These are phyloP conservation scores for Philotrypesis tridentata DNA, from an alignment of 1,140 invertebrate species.

Conservation along the genomic window DNA sequence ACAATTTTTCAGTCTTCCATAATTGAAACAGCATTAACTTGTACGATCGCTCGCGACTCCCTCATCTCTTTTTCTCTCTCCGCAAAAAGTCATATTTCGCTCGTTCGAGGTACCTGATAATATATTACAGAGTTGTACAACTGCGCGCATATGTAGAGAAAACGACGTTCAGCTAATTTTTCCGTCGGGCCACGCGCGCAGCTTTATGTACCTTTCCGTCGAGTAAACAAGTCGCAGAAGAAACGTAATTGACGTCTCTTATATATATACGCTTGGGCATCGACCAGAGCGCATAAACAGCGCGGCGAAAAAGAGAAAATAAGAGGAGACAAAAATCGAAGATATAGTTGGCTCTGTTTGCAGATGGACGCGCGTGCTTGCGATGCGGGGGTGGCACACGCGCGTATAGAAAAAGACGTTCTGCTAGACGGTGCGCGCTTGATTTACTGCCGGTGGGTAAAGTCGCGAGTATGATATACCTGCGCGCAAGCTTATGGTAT, in stretches of 20 bases:
- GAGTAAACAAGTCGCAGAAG: not conserved
- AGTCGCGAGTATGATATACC: too few species aligned
- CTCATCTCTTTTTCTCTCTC: not conserved
- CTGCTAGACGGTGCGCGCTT: not conserved
- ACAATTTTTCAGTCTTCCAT: not conserved
- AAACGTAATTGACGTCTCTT: slow-evolving; percentile 23
- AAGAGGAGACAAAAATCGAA: not conserved
- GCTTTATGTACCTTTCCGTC: not conserved
- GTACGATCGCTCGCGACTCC: not conserved
- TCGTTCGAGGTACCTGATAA: too few species aligned
- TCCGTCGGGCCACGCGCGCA: too few species aligned
- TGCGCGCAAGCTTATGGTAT: too few species aligned
- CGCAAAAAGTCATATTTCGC: not conserved
- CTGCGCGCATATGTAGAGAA: not conserved
- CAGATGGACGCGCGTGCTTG: not conserved
- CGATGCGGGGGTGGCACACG: not conserved
- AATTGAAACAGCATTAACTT: not conserved
- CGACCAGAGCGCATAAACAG: not conserved
- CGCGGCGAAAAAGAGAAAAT: not conserved
- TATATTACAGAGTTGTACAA: too few species aligned
- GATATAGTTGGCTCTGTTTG: not conserved
- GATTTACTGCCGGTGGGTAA: slow-evolving; percentile 27
- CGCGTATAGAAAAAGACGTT: slow-evolving; percentile 15
- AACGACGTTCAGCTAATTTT: not conserved
- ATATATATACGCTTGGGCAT: not conserved